Evolutionary conservation across 2,113 vertebrate genomes (phyloP).

Genomic region (Piaya cayana): DNA sequence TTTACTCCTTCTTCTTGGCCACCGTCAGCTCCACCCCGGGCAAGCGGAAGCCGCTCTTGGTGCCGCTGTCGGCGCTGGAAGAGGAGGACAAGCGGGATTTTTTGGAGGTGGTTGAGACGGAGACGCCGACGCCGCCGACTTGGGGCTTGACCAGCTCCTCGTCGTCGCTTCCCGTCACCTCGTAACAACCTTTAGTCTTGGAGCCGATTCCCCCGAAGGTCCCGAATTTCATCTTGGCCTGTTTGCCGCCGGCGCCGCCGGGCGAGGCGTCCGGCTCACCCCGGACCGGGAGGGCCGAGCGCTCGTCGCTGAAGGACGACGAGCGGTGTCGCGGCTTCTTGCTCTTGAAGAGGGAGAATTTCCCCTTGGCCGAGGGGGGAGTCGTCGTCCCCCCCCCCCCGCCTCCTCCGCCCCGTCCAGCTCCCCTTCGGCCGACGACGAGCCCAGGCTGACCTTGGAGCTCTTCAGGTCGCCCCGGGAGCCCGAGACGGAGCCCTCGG

Average conservation of each 20-base stretch:
- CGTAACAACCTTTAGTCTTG: constrained; percentile 91
- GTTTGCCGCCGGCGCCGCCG: constrained; percentile 76
- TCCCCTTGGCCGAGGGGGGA: too few species aligned
- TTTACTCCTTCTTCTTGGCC: constrained; percentile 81
- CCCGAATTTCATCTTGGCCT: constrained; percentile 88
- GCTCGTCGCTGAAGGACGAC: too few species aligned
- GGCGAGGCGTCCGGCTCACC: constrained; percentile 53
- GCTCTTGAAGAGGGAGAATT: too few species aligned
- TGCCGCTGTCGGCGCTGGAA: constrained; percentile 88
- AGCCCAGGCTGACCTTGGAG: constrained; percentile 82
- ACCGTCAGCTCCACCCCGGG: constrained; percentile 82
- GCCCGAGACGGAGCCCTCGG: constrained; percentile 67
- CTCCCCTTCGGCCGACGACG: constrained; percentile 76
- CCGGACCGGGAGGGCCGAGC: too few species aligned
- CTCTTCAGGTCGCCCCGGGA: constrained; percentile 79
- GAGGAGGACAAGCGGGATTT: constrained; percentile 86
- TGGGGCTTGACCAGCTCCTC: constrained; percentile 71
- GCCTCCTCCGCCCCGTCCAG: too few species aligned
- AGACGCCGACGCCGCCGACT: constrained; percentile 73
- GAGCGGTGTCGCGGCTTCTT: too few species aligned
- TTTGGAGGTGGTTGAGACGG: too few species aligned
- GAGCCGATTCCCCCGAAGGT: constrained; percentile 94
- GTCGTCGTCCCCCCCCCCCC: too few species aligned
- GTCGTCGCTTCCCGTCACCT: constrained; percentile 87
- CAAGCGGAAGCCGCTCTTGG: constrained; percentile 77